Evolutionary conservation across 2,113 vertebrate species (phyloP), one percentile per base, ranked within the genome.

Genomic region (Todiramphus saurophagus): DNA sequence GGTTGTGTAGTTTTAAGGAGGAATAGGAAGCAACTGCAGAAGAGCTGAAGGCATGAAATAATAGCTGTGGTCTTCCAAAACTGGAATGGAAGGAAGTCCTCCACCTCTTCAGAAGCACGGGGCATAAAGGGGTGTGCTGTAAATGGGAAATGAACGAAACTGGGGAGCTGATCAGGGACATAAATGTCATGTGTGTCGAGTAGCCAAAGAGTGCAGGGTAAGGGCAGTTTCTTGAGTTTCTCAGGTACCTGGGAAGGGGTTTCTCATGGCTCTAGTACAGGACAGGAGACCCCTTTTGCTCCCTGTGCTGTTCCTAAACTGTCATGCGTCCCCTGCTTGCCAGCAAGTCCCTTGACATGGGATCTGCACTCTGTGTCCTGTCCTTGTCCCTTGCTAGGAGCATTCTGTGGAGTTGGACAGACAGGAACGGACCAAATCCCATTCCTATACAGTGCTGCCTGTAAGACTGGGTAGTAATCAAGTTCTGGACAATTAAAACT

Each of bases 121-220:
- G 18, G 13, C 18, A 15, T 67, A 63, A 51, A 77, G 27, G 8
- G 14, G 6, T 46, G 11, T 62, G 8, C 20, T 78, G 6, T 35
- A 43, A 87, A 35, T 17, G 53, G 17, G 13, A 16, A 30, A 51
- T 1, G 1, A 64, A 43, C n/a, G 31, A 21, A 75, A 75, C 27
- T 19, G 21, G 35, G 31, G 19, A 62, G 43, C 12, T 63, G 24
- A 50, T 8, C 28, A 4, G 35, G 16, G 23, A 15, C 21, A 25
- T 16, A 27, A 19, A 30, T 53, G 12, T 37, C 11, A 62, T 0
- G 0, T 31, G 7, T 17, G 30, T n/a, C 3, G 1, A 13, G 20
- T 35, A 62, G 25, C 63, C 35, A 55, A 73, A 27, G 14, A 46
- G 9, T 21, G 10, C 30, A 31, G 21, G 44, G 7, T 64, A 95